phyloP scores from a whole-genome alignment of 2,113 vertebrate species.

The Mormyrus lacerda region DNA sequence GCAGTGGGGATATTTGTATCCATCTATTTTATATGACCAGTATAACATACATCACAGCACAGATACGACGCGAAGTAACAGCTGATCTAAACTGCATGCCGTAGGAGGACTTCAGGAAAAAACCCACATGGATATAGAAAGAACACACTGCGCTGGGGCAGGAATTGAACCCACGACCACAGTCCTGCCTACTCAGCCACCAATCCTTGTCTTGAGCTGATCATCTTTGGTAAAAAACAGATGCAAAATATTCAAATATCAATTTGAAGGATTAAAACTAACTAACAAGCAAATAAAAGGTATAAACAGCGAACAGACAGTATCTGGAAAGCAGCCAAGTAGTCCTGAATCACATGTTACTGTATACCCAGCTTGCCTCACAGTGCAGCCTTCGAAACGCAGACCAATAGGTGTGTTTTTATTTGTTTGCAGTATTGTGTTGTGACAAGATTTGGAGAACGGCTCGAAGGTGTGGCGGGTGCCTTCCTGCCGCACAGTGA shows the following conservation, averaged over 20 bases:
- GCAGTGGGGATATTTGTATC: neutral
- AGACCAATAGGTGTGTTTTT: neutral
- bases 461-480: neutral
- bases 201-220: neutral
- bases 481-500: neutral
- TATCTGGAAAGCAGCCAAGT: neutral
- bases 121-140: neutral
- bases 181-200: neutral
- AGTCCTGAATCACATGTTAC: neutral
- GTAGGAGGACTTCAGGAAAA: neutral
- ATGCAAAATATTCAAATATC: neutral
- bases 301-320: neutral
- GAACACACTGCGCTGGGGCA: neutral
- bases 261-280: neutral
- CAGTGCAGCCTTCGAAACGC: neutral
- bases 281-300: neutral
- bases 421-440: neutral
- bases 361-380: neutral
- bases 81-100: neutral
- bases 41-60: neutral
- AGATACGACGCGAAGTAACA: neutral
- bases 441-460: neutral
- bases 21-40: neutral
- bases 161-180: neutral
- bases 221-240: neutral